Evolutionary conservation across 1,140 invertebrate species (phyloP).

Genomic region (Lerema accius): DNA sequence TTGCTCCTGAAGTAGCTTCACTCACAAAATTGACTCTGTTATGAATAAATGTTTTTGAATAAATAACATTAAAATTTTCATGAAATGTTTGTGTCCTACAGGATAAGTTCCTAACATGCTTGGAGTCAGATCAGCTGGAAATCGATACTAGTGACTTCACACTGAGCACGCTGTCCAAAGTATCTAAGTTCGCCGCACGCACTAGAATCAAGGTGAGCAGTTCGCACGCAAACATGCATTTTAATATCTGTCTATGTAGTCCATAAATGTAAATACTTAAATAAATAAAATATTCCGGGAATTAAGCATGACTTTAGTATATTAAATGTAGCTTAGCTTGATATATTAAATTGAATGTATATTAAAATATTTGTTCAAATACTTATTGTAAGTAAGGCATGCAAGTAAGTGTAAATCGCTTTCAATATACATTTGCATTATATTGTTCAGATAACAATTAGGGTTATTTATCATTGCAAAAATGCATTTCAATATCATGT

Average conservation of each 20-base stretch:
- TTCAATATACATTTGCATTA: slow-evolving; percentile 27
- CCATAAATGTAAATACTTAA: background rate
- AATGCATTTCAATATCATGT: slow-evolving; percentile 25
- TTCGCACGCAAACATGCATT: background rate
- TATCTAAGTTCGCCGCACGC: slow-evolving; percentile 92
- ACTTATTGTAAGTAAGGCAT: slow-evolving; percentile 69
- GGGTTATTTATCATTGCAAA: background rate
- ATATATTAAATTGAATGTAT: slow-evolving; percentile 40
- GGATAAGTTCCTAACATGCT: slow-evolving; percentile 90
- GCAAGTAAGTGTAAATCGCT: slow-evolving; percentile 36
- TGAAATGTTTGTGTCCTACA: slow-evolving; percentile 61
- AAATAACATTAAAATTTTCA: background rate
- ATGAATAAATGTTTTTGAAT: too few relatives aligned
- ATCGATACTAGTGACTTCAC: slow-evolving; percentile 93
- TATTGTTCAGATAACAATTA: too few relatives aligned
- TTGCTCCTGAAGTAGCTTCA: too few relatives aligned
- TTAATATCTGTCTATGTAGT: slow-evolving; percentile 15
- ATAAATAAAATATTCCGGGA: slow-evolving; percentile 18
- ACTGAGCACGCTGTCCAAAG: slow-evolving; percentile 92
- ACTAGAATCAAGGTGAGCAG: slow-evolving; percentile 90
- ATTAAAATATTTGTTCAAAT: slow-evolving; percentile 24
- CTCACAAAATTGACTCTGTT: too few relatives aligned
- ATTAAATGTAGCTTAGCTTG: slow-evolving; percentile 55
- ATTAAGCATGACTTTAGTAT: slow-evolving; percentile 49
- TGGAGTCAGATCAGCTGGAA: slow-evolving; percentile 91